These are phyloP conservation scores for Battus philenor DNA, from an alignment of 1,140 invertebrate species.

Conservation along the genomic window DNA sequence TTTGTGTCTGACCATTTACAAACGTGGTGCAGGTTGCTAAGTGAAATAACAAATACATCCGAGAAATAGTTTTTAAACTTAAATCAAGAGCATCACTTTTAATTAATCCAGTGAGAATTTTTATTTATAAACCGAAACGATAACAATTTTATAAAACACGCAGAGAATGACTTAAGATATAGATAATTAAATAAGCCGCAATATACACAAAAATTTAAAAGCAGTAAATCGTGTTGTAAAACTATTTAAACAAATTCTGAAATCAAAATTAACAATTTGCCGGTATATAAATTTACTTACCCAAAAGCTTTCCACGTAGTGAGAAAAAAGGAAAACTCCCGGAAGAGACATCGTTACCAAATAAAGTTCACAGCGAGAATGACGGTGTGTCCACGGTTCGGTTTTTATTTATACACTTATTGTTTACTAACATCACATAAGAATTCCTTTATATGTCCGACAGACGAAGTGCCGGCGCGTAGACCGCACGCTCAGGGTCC, in stretches of 20 bases:
- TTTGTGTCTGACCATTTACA: conserved; percentile 22
- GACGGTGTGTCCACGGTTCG: conserved; percentile 35
- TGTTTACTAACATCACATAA: conserved; percentile 71
- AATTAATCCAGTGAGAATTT: too few relatives aligned
- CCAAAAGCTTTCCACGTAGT: conserved; percentile 68
- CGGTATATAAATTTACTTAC: conserved; percentile 36
- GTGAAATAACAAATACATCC: conserved; percentile 4
- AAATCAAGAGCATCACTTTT: not conserved
- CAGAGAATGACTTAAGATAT: too few relatives aligned
- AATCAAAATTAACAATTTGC: not conserved
- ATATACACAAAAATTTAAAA: not conserved
- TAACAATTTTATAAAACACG: too few relatives aligned
- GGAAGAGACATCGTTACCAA: conserved; percentile 60
- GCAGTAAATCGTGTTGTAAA: too few relatives aligned
- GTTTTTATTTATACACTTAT: conserved; percentile 68
- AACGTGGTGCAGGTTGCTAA: conserved; percentile 8
- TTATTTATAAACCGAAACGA: too few relatives aligned
- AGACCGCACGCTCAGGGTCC: conserved; percentile 25
- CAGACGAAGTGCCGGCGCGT: conserved; percentile 27
- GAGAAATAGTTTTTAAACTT: conserved; percentile 1
- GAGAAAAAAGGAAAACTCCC: conserved; percentile 60
- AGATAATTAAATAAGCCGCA: not conserved
- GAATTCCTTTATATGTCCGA: conserved; percentile 50
- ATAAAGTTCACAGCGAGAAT: conserved; percentile 49
- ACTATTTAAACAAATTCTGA: not conserved